Conservation (phyloP, 2,113 vertebrate genomes). For the Philantomba maxwellii region DNA sequence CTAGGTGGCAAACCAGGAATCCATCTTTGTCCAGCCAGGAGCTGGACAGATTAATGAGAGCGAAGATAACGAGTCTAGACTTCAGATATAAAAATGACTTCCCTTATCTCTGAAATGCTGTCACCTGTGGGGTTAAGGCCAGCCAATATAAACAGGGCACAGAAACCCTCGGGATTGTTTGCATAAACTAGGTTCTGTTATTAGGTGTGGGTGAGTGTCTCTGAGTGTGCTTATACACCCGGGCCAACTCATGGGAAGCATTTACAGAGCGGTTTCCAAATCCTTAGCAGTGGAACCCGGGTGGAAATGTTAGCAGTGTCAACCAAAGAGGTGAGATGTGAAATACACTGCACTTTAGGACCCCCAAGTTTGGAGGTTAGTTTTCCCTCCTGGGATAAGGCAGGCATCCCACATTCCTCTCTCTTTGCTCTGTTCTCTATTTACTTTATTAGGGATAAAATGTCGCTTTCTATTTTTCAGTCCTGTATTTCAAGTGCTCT, state of each 20-base stretch:
- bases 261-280: neutral
- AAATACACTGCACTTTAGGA: neutral
- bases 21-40: slow-evolving; percentile 32
- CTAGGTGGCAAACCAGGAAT: slow-evolving; percentile 25
- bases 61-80: slow-evolving; percentile 14
- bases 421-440: slow-evolving; percentile 28
- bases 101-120: slow-evolving; percentile 15
- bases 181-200: neutral
- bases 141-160: neutral
- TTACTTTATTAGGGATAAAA: slow-evolving; percentile 47
- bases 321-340: neutral
- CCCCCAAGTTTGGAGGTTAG: neutral
- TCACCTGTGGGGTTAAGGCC: slow-evolving; percentile 24
- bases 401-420: neutral
- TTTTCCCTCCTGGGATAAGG: rapidly evolving
- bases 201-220: neutral
- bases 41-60: slow-evolving; percentile 36
- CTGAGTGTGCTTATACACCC: no score
- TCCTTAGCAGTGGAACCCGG: neutral
- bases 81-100: slow-evolving; percentile 24
- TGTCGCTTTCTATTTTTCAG: slow-evolving; percentile 40
- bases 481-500: slow-evolving; percentile 16
- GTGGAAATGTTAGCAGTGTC: neutral
- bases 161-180: neutral
- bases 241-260: neutral